Evolutionary conservation across 2,888 invertebrate species (phyloP), one percentile per base, ranked within the genome.

Genomic region (Brenthis daphne): DNA sequence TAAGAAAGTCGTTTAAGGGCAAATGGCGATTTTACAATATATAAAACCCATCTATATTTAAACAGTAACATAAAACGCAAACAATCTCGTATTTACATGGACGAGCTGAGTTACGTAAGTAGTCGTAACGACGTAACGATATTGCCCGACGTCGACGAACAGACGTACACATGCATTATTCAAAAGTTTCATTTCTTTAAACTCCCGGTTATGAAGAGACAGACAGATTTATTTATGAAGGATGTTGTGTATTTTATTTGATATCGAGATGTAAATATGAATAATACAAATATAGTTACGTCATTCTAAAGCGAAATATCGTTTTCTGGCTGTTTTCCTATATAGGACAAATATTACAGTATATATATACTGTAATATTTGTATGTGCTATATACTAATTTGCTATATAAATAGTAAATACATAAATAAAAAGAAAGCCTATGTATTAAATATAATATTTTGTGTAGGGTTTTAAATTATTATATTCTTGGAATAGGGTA

Each of bases 141-240:
- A 80, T 81, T 80, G 80, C 74, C 71, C 72, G 70, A 75, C 77
- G 77, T 78, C 77, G 56, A 43, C n/a, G 67, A 57, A 64, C 74
- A 70, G 73, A 68, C 69, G 65, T 68, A 76, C 67, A 71, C 76
- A 81, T 84, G 81, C 82, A 86, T 85, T 83, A 86, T 85, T 85
- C 85, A 86, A 82, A 80, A 77, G 73, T 80, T 82, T 85, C 82
- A 80, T 82, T 79, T 80, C 81, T 80, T 83, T 76, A 82, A 84
- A 82, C 79, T 80, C 77, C 73, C 75, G 75, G 81, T 80, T 82
- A 83, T 78, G 79, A 80, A 77, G 76, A 78, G 75, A 79, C 75
- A 64, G 72, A 79, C 78, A 75, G 76, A 75, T 77, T 77, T 76
- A 77, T 75, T 72, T 76, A 73, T 72, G 65, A 72, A 70, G 67